Evolutionary conservation across 2,797 vertebrate species (phyloP), one percentile per base, ranked within the genome.

Genomic region (Botia almorhae): DNA sequence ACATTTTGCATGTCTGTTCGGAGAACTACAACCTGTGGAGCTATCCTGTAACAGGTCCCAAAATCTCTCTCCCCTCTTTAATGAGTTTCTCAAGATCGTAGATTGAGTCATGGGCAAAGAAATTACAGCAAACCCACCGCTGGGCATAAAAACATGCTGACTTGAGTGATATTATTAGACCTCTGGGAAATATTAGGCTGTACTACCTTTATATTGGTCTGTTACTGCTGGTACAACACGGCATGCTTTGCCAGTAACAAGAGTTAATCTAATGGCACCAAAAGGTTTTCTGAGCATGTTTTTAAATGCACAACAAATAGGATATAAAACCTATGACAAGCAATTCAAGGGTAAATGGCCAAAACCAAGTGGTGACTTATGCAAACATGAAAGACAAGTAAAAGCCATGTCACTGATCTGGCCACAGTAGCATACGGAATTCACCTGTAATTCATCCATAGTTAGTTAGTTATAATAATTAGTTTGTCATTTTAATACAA

Each of bases 121-220:
- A 88, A 90, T 87, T 89, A 87, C 87, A 87, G 87, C 89, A 89
- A 87, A 89, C 73, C 85, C 87, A 89, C 82, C 81, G 84, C 87
- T 85, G 86, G 84, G 82, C 84, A 82, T 70, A 83, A 86, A 33
- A 91, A 92, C 83, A 88, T 89, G 92, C 93, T 93, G 91, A 92
- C 88, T 87, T 87, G 84, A 89, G 90, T 90, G 89, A 88, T 91
- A 85, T 87, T 85, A 83, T 72, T 88, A 88, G 82, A 84, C 86
- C 81, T 81, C 76, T 8, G 63, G 50, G 85, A 86, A 86, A 87
- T 85, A 87, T 89, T 87, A 88, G 89, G 53, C 87, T 84, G 88
- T 87, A 88, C 89, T 90, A 92, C 93, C 90, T 92, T 92, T 91
- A 92, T 90, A 92, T 88, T 84, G 85, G 90, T 88, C 86, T 85